Base-by-base conservation (phyloP, 2,797 vertebrate species). In the Toxotes lorentzi region DNA sequence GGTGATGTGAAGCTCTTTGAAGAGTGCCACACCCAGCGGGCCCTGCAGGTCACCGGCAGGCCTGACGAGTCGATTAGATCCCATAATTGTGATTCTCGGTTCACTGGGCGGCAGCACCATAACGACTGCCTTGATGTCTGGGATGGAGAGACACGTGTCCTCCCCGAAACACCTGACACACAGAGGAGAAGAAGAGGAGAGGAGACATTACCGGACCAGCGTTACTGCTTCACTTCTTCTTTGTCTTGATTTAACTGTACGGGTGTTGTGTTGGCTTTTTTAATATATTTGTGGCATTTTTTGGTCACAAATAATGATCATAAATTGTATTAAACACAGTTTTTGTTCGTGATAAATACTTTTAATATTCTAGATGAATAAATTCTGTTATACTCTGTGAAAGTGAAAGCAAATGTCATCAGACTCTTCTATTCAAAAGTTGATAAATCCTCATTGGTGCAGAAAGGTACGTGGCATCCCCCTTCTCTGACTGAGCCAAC, bases 1-100 rank as follows among this genome's bases (percentile, higher is more conserved):
- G 93, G 97, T 95, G 80, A 99, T 97, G 89, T 91, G 97, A 82
- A 99, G 93, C 90, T 98, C 97, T n/a, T 97, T 97, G 87, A 99
- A 97, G 69, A 97, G 96, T 23, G 89, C 90, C 72, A 99, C 96
- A 32, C 98, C 98, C 73, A 84, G 91, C 30, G 93, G 84, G 67
- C 91, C 93, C 86, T 93, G 95, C 77, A 99, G 96, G 75, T 98
- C 96, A 30, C 88, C 27, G 0, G 95, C 95, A 7, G 97, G 96
- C 88, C 96, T 95, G 88, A 97, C 94, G 84, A 98, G 95, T 71
- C 91, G 96, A 79, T 97, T 96, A 34, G 96, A 96, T 75, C 98
- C 98, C 32, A 79, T 94, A 70, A 99, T 95, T 89, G 97, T 98
- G 93, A 99, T 99, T 93, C 94, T 96, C 10, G 98, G 98, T 93